Evolutionary conservation across 2,797 vertebrate genomes (phyloP).

Genomic region (Eulemur mongoz): DNA sequence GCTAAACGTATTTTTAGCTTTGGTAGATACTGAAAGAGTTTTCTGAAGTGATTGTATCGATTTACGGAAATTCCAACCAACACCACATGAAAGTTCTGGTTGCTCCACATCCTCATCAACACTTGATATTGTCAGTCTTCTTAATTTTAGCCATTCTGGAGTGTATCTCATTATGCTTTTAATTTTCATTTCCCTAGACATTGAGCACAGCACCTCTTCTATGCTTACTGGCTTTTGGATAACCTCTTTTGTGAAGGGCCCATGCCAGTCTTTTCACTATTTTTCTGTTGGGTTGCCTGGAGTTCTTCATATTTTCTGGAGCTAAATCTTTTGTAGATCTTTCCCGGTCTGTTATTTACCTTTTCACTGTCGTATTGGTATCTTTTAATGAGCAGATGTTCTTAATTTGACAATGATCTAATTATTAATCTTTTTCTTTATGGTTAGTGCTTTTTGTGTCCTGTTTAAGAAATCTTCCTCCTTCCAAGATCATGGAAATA

Average conservation of each 20-base stretch:
- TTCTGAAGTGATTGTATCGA: neutral
- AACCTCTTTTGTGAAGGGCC: neutral
- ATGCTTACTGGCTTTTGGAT: neutral
- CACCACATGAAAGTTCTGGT: neutral
- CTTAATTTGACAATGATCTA: neutral
- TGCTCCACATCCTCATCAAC: neutral
- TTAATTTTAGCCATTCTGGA: neutral
- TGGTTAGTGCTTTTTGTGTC: neutral
- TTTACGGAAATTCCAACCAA: neutral
- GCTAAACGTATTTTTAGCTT: neutral
- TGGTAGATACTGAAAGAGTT: neutral
- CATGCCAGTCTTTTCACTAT: neutral
- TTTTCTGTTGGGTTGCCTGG: neutral
- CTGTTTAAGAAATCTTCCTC: neutral
- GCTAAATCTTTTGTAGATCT: neutral
- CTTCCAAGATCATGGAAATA: too few species aligned
- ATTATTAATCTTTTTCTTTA: neutral
- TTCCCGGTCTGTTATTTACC: neutral
- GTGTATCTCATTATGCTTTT: neutral
- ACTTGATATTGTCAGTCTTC: neutral
- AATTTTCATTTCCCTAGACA: neutral
- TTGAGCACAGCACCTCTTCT: neutral
- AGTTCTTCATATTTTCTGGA: neutral
- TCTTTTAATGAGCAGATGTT: neutral
- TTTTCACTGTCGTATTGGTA: neutral